These are phyloP conservation scores for Gallinago media DNA, from an alignment of 2,113 vertebrate species.

Conservation along the genomic window DNA sequence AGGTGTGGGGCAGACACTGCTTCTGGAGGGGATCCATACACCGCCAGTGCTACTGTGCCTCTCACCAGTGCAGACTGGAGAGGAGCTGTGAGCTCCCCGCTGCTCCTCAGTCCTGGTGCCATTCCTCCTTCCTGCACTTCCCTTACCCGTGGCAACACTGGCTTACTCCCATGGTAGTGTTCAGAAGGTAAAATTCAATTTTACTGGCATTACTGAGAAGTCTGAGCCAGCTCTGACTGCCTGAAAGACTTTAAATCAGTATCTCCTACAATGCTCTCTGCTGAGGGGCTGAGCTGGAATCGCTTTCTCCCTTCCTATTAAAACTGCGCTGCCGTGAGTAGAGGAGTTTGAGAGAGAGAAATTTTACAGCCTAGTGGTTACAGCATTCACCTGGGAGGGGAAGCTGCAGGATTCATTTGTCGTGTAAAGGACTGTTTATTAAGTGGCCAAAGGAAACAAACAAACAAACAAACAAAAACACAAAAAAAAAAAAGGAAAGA, in stretches of 20 bases:
- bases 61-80: background rate
- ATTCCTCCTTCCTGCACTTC: background rate
- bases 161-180: background rate
- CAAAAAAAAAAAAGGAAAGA: background rate
- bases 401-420: background rate
- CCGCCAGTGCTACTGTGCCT: background rate
- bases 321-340: background rate
- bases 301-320: background rate
- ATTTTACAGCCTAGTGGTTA: slow-evolving; percentile 5
- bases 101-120: background rate
- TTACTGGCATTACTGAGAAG: background rate
- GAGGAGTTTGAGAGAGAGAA: background rate
- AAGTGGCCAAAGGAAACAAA: background rate
- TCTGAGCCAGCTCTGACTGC: background rate
- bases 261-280: background rate
- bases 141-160: background rate
- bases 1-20: background rate
- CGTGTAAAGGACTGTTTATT: slow-evolving; percentile 1
- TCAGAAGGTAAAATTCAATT: background rate
- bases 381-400: background rate
- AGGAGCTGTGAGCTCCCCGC: background rate
- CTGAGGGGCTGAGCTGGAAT: background rate
- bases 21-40: background rate
- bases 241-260: background rate
- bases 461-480: background rate